Evolutionary conservation across 2,888 invertebrate genomes (phyloP), one percentile per base, ranked within the genome.

Genomic region (Merodon equestris): DNA sequence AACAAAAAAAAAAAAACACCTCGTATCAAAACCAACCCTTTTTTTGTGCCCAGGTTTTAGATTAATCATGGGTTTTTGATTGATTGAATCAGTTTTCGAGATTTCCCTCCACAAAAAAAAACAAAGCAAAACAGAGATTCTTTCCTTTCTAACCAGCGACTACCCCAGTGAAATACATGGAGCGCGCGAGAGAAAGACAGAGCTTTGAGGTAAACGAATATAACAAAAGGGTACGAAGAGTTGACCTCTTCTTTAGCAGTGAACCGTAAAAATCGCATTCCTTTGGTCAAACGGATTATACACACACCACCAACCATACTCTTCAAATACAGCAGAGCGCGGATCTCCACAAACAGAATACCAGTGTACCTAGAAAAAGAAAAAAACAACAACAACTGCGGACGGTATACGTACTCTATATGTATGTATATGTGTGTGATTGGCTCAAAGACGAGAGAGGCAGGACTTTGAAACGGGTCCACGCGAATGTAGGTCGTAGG

Each of bases 21-120:
- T 27, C 27, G 27, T 27, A 27, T 27, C 27, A 27, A 40, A 70
- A 58, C 58, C 48, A 67, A 72, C 72, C 77, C 77, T 53, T 77
- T 64, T 73, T 56, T 64, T 66, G 61, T 57, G 67, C 53, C 61
- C 57, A 68, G 72, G 77, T 77, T 77, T 77, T 77, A 77, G 77
- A 77, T 77, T 77, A 77, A 77, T 77, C 77, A 77, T 72, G 77
- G 77, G 77, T 72, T 77, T 77, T 77, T 77, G 77, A 77, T 77
- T 77, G 77, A 77, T 77, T 77, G 77, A 77, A 77, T 77, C 77
- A 72, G 72, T 77, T 77, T 77, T 77, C 57, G 72, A 77, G 71
- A 77, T 77, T 77, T 63, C 45, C 64, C 51, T 42, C 50, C 27
- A 63, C 34, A 66, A 61, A 58, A 57, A 57, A 15, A 40, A 36